Conservation (phyloP, 2,113 vertebrate species). For the Myocastor coypus region DNA sequence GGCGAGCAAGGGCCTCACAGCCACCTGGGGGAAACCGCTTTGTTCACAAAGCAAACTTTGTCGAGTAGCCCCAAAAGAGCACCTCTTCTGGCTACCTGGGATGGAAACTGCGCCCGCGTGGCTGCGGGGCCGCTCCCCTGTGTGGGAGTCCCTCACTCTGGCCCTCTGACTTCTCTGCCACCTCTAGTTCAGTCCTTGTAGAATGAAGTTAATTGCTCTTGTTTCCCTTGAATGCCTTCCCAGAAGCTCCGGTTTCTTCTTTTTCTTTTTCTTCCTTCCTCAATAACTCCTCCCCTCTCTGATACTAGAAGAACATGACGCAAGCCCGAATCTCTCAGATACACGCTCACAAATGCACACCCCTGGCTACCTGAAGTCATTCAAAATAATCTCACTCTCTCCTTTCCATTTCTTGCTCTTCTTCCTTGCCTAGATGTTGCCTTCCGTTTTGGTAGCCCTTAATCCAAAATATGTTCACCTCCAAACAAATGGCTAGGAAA, state of each 20-base stretch:
- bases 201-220: conserved; percentile 59
- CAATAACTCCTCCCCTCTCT: conserved; percentile 24
- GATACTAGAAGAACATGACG: conserved; percentile 36
- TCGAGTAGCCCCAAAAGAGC: background rate
- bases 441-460: background rate
- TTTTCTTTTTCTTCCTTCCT: background rate
- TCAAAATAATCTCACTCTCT: background rate
- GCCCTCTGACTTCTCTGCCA: conserved; percentile 22
- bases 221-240: conserved; percentile 66
- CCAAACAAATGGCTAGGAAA: conserved; percentile 14
- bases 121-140: background rate
- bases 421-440: background rate
- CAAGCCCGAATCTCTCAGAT: conserved; percentile 25
- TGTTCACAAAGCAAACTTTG: conserved; percentile 45
- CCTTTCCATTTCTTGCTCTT: background rate
- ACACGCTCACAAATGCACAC: background rate
- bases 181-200: conserved; percentile 33
- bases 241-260: conserved; percentile 63
- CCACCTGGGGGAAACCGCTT: conserved; percentile 1
- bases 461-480: background rate
- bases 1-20: background rate
- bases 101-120: background rate
- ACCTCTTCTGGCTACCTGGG: conserved; percentile 8
- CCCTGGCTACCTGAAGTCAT: background rate
- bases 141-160: background rate